Base-by-base conservation (phyloP, 2,797 vertebrate species). In the Microctenopoma stevenorrisi region DNA sequence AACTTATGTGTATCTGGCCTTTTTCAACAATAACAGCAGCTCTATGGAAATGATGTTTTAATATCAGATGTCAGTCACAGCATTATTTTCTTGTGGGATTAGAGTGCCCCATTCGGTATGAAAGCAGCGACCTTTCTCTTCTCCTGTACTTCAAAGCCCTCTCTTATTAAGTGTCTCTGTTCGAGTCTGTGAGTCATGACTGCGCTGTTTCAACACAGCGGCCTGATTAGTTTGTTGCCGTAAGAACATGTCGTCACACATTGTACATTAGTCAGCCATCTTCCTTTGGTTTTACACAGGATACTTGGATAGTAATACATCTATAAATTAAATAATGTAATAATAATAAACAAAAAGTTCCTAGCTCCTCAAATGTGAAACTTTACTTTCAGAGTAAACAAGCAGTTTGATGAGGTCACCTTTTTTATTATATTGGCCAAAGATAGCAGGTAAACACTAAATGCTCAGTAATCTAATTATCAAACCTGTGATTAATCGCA, bases 121-220 rank as follows among this genome's bases (percentile, higher is more conserved):
- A 47, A 56, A 60, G 52, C 43, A 47, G n/a, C 38, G 35, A 59
- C 49, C 52, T 76, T 58, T 54, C 46, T 49, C 16, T 58, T 51
- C 25, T 2, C 50, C 15, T 58, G 7, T 33, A 55, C 26, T 69
- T 71, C 54, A 75, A 74, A 72, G 64, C 66, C 22, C 4, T 40
- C 4, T 60, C 12, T 50, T 22, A 33, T 60, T 7, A 40, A 61
- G 40, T 56, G 25, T 38, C n/a, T 55, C 7, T 30, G 1, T 57
- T 22, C 50, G 18, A 48, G 22, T 71, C 47, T 62, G 22, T 55
- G 68, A 59, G 53, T 72, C 68, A 68, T 40, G 48, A 51, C 68
- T 53, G n/a, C 11, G 40, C 53, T 63, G 47, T 16, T 55, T 8
- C 7, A 11, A 72, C 8, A 13, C 13, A 18, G 25, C 55, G 1